These are phyloP conservation scores for Pseudochaenichthys georgianus DNA, from an alignment of 2,797 vertebrate species.

Conservation along the genomic window DNA sequence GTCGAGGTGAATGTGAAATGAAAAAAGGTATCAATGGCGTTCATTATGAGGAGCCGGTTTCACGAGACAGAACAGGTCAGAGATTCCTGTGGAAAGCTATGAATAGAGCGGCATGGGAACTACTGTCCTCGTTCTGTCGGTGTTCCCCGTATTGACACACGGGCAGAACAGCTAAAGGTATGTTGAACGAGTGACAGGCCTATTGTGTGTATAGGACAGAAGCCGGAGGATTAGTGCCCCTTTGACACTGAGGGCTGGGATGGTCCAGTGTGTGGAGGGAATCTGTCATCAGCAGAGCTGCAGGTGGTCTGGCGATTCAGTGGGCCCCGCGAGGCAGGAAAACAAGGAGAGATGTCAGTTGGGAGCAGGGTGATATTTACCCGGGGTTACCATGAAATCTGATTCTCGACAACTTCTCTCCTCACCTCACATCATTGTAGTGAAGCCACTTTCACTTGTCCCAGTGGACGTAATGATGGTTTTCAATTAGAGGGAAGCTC, in stretches of 20 bases:
- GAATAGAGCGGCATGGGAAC: conserved; percentile 81
- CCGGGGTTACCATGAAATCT: conserved; percentile 62
- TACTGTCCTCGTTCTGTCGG: conserved; percentile 66
- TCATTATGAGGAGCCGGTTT: conserved; percentile 79
- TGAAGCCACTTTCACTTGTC: conserved; percentile 57
- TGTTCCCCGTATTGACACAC: conserved; percentile 67
- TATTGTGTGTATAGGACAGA: conserved; percentile 66
- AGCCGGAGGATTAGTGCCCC: conserved; percentile 76
- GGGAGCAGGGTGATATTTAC: conserved; percentile 69
- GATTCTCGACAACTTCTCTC: conserved; percentile 72
- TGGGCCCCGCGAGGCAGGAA: conserved; percentile 62
- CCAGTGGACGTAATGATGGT: conserved; percentile 63
- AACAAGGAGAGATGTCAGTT: conserved; percentile 72
- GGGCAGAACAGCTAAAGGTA: conserved; percentile 64
- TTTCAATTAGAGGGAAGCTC: conserved; percentile 61
- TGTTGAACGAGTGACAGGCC: conserved; percentile 74
- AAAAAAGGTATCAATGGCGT: conserved; percentile 73
- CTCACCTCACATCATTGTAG: conserved; percentile 64
- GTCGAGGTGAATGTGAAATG: conserved; percentile 77
- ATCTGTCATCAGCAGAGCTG: conserved; percentile 78
- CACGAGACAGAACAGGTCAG: conserved; percentile 79
- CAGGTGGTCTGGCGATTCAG: conserved; percentile 76
- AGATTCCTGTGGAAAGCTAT: conserved; percentile 75
- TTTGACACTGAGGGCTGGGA: conserved; percentile 58
- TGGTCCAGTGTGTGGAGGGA: conserved; percentile 69